Percentiles rank a stretch among this genome's conserved stretches.
phyloP scores from a whole-genome alignment of 2,888 invertebrate species.

The Lycaena phlaeas region DNA sequence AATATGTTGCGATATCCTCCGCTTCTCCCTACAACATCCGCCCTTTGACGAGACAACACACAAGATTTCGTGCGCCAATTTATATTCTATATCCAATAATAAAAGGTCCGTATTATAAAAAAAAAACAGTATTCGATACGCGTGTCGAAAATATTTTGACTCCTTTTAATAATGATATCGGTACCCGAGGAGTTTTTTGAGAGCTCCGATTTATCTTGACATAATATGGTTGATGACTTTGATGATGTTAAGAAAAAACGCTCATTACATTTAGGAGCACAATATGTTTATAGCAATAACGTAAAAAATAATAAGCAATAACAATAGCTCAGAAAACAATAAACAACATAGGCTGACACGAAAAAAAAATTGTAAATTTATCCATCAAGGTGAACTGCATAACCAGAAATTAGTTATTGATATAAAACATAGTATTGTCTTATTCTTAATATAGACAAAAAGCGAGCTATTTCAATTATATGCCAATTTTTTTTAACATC shows the following conservation, averaged over 20 bases:
- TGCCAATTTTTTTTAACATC: too few relatives aligned
- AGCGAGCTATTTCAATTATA: too few relatives aligned
- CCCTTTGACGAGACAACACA: constrained; percentile 3
- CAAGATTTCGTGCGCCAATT: neutral
- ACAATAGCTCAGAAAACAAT: too few relatives aligned
- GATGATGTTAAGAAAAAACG: neutral
- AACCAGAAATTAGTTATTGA: too few relatives aligned
- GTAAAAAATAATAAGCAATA: too few relatives aligned
- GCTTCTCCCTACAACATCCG: constrained; percentile 33
- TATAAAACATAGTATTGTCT: too few relatives aligned
- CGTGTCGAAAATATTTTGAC: constrained; percentile 2
- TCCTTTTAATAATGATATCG: neutral
- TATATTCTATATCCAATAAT: neutral
- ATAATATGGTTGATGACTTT: neutral
- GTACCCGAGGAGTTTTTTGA: neutral
- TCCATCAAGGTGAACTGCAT: too few relatives aligned
- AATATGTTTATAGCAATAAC: too few relatives aligned
- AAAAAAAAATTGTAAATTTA: too few relatives aligned
- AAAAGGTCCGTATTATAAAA: neutral
- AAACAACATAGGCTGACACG: too few relatives aligned
- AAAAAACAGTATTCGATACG: neutral
- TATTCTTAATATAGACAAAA: too few relatives aligned
- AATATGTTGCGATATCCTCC: constrained; percentile 45
- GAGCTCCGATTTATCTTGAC: neutral
- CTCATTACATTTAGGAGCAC: neutral